Conservation (phyloP, 2,888 invertebrate species). For the Nemotelus pantherinus region DNA sequence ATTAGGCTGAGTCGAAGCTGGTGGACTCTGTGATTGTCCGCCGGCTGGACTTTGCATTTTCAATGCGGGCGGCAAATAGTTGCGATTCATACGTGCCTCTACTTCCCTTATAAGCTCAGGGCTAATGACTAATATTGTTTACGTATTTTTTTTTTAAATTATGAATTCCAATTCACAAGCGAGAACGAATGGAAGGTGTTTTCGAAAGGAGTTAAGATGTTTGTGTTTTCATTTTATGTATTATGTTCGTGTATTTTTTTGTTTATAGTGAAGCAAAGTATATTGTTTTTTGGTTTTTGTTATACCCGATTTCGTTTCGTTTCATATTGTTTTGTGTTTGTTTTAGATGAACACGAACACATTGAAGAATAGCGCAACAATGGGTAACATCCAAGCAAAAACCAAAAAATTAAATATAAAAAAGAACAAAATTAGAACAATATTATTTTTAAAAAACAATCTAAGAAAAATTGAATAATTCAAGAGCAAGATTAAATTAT, state of each 20-base stretch:
- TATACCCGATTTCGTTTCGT: slow-evolving; percentile 28
- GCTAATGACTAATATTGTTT: slow-evolving; percentile 76
- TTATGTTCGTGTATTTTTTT: background rate
- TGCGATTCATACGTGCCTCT: slow-evolving; percentile 86
- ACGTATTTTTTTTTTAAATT: background rate
- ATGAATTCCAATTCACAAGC: slow-evolving; percentile 43
- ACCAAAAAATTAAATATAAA: slow-evolving; percentile 53
- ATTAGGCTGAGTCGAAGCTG: slow-evolving; percentile 49
- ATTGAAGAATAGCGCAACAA: slow-evolving; percentile 50
- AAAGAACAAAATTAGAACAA: slow-evolving; percentile 49
- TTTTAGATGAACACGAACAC: slow-evolving; percentile 45
- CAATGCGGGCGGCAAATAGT: slow-evolving; percentile 77
- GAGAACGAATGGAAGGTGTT: slow-evolving; percentile 49
- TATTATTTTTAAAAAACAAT: slow-evolving; percentile 51
- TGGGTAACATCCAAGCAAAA: slow-evolving; percentile 52
- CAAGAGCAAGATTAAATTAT: slow-evolving; percentile 52
- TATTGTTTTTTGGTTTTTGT: slow-evolving; percentile 1
- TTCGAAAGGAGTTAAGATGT: slow-evolving; percentile 15
- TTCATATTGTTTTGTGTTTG: slow-evolving; percentile 35
- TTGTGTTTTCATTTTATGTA: slow-evolving; percentile 22
- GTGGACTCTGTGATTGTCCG: slow-evolving; percentile 63
- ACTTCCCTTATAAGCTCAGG: slow-evolving; percentile 90
- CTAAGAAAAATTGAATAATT: slow-evolving; percentile 50
- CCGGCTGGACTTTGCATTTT: slow-evolving; percentile 67
- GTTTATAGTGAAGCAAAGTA: background rate